Percentiles rank a stretch among this genome's conserved stretches.
Conservation (phyloP, 2,113 vertebrate species). For the Nothobranchius furzeri region DNA sequence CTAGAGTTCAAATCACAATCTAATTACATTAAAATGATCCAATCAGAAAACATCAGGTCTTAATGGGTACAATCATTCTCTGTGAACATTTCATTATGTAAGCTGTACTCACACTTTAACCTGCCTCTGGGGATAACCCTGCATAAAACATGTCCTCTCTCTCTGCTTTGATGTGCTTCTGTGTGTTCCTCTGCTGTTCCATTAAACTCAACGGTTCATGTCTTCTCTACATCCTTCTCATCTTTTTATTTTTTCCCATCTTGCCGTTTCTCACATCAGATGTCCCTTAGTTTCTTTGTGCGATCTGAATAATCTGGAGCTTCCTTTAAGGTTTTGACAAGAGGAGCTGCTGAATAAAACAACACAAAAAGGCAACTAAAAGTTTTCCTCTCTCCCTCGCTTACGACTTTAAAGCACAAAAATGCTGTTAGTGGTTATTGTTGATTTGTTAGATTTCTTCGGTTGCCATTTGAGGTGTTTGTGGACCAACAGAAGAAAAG, state of each 20-base stretch:
- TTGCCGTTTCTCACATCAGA: constrained; percentile 22
- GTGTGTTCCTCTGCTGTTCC: background rate
- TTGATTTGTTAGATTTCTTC: no score
- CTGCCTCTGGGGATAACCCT: background rate
- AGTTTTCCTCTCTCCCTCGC: no score
- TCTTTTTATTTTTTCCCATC: background rate
- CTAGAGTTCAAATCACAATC: no score
- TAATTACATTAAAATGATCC: no score
- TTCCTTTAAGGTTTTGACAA: no score
- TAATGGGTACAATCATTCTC: background rate
- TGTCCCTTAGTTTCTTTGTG: constrained; percentile 15
- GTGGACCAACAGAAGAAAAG: background rate
- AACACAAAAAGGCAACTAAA: no score
- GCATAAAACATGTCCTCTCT: background rate
- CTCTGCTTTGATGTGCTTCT: background rate
- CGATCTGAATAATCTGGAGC: constrained; percentile 21
- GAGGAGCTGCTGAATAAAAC: no score
- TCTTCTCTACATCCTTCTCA: constrained; percentile 8
- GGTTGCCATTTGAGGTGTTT: no score
- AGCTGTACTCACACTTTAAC: background rate
- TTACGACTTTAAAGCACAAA: no score
- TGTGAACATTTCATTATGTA: background rate
- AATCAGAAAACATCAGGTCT: no score
- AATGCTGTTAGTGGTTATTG: no score
- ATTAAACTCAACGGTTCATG: constrained; percentile 8